Conservation (phyloP, 2,888 invertebrate species). For the Tenthredo scrophulariae region DNA sequence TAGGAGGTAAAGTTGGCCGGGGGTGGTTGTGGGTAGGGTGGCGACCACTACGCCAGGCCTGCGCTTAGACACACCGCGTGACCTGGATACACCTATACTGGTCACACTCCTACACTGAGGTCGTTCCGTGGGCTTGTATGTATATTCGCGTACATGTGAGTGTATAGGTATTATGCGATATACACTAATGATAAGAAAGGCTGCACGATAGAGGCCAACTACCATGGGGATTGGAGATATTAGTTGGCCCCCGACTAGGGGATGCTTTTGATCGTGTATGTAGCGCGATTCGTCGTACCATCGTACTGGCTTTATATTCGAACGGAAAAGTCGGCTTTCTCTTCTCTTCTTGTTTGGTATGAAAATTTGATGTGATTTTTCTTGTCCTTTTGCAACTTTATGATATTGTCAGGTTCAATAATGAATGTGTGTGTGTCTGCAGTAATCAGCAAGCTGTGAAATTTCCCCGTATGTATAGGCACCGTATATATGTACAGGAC, state of each 20-base stretch:
- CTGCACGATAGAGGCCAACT: conserved; percentile 9
- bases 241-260: background rate
- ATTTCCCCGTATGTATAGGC: background rate
- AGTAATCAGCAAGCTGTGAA: conserved; percentile 2
- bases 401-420: background rate
- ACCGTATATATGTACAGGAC: background rate
- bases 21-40: conserved; percentile 56
- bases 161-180: background rate
- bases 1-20: conserved; percentile 48
- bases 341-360: background rate
- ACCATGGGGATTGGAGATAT: background rate
- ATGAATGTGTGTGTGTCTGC: background rate
- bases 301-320: background rate
- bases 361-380: background rate
- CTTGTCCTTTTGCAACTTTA: background rate
- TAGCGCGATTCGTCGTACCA: background rate
- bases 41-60: conserved; percentile 62
- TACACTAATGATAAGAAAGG: background rate
- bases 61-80: conserved; percentile 65
- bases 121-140: conserved; percentile 1
- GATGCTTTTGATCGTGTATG: background rate
- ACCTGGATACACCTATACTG: conserved; percentile 66
- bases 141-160: background rate
- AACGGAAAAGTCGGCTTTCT: background rate
- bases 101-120: conserved; percentile 55